Base-by-base conservation (phyloP, 2,888 invertebrate species). In the Sesia apiformis region DNA sequence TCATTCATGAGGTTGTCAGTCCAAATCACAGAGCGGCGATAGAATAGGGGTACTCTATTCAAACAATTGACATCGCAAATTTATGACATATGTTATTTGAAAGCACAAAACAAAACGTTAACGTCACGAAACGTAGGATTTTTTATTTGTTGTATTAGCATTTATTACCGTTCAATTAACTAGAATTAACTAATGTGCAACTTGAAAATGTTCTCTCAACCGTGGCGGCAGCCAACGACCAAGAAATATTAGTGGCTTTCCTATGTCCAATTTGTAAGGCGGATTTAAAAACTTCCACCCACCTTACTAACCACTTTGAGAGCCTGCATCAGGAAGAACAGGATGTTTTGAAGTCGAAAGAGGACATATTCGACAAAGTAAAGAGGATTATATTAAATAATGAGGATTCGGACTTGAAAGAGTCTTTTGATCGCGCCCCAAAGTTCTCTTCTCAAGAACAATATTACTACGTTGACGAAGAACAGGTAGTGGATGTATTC, bases 231-330 rank as follows among this genome's bases (percentile, higher is more conserved):
- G 72, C 82, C 57, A 83, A 88, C 59, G 90, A 87, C 53, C 91
- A 91, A 49, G 91, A 92, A 68, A 94, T 97, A 64, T 89, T 96
- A 58, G 98, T 98, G 82, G 98, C 98, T 4, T 98, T 98, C 75
- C 90, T 98, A 5, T 98, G 98, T 79, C 98, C 98, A 0, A 96
- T 98, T 67, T 98, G 98, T 73, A 95, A 96, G 85, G 93, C 94
- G 46, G 98, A 98, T 79, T 91, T 97, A 52, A 95, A 96, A 73
- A 95, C 96, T 7, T 94, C 96, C 4, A 91, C 93, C 54, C 94
- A 95, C 73, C 90, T 98, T 55, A 94, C 96, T 55, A 91, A 92
- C 62, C 98, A 98, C 84, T 98, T 98, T 74, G 96, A 97, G 78
- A 94, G 94, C 58, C 91, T 93, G 54, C 98, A 98, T 78, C 93